phyloP scores from a whole-genome alignment of 2,113 vertebrate genomes.

The Dolichallabes microphthalmus region DNA sequence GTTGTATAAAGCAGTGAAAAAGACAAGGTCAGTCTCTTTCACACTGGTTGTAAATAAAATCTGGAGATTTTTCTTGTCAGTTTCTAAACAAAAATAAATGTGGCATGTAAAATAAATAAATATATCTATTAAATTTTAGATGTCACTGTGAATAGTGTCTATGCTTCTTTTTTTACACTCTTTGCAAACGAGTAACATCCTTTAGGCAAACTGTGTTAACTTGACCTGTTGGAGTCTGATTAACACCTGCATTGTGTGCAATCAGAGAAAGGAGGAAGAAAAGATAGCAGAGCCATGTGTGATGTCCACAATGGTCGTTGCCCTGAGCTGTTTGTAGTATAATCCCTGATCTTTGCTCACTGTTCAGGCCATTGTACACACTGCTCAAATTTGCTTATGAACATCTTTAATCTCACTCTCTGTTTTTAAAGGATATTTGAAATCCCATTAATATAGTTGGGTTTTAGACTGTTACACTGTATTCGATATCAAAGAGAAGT shows the following conservation, averaged over 20 bases:
- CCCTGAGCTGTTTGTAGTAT: slow-evolving; percentile 70
- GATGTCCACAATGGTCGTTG: slow-evolving; percentile 62
- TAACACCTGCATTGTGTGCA: slow-evolving; percentile 65
- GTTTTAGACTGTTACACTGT: background rate
- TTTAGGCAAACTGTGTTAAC: slow-evolving; percentile 63
- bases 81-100: background rate
- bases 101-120: background rate
- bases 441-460: background rate
- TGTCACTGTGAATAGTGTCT: slow-evolving; percentile 53
- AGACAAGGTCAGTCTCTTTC: background rate
- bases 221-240: slow-evolving; percentile 64
- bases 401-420: slow-evolving; percentile 28
- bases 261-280: slow-evolving; percentile 62
- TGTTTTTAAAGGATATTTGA: background rate
- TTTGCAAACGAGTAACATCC: slow-evolving; percentile 68
- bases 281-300: slow-evolving; percentile 55
- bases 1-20: background rate
- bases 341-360: slow-evolving; percentile 64
- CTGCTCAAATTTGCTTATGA: slow-evolving; percentile 71
- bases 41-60: background rate
- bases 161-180: slow-evolving; percentile 58
- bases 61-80: background rate
- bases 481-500: background rate
- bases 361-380: slow-evolving; percentile 64
- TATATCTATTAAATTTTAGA: slow-evolving; percentile 29